phyloP scores from a whole-genome alignment of 2,888 invertebrate species.

The Tenthredo notha region DNA sequence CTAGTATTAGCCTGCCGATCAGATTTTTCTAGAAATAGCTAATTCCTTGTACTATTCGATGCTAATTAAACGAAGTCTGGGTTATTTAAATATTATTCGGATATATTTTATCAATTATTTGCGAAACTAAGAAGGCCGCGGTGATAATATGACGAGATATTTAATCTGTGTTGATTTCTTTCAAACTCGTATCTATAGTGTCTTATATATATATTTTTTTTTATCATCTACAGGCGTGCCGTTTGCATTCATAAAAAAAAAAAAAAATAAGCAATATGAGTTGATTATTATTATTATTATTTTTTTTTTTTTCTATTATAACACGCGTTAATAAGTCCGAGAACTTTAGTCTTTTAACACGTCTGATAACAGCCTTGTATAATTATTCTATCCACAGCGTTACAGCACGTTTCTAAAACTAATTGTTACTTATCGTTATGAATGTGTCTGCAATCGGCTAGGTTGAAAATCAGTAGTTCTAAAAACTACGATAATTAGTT shows the following conservation, averaged over 20 bases:
- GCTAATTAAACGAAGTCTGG: neutral
- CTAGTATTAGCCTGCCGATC: neutral
- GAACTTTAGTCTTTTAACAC: neutral
- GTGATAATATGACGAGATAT: neutral
- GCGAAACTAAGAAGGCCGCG: neutral
- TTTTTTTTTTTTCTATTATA: neutral
- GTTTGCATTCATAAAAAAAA: neutral
- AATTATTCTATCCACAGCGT: neutral
- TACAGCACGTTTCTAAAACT: neutral
- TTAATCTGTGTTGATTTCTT: neutral
- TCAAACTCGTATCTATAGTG: neutral
- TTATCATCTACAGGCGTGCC: neutral
- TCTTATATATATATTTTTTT: neutral
- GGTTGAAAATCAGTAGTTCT: neutral
- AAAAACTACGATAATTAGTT: neutral
- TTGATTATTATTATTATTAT: neutral
- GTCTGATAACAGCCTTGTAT: neutral
- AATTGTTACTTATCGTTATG: neutral
- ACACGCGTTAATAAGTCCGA: neutral
- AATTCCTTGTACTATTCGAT: neutral
- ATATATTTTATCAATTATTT: neutral
- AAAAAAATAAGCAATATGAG: neutral
- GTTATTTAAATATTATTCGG: neutral
- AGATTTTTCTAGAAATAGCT: neutral
- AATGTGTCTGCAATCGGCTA: neutral